phyloP scores from a whole-genome alignment of 2,797 vertebrate genomes.

The Pseudochirops cupreus region DNA sequence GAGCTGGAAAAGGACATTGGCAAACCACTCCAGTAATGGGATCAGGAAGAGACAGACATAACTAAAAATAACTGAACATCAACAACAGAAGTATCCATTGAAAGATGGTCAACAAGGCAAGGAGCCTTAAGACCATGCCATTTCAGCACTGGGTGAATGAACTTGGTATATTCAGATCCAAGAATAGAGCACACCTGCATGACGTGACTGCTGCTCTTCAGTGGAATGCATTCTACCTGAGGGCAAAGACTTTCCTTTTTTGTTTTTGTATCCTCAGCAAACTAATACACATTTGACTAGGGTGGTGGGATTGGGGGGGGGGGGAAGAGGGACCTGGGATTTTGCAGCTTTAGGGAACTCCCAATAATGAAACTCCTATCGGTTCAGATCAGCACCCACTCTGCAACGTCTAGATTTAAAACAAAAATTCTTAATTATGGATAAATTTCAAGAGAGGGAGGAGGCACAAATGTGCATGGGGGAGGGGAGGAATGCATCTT shows the following conservation, averaged over 20 bases:
- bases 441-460: not conserved
- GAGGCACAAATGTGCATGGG: not conserved
- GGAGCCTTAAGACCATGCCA: not conserved
- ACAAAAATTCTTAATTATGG: not conserved
- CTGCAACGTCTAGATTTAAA: not conserved
- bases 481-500: not conserved
- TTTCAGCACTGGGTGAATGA: not conserved
- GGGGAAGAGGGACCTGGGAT: not conserved
- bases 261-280: not conserved
- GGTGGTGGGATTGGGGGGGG: too few relatives aligned
- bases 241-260: not conserved
- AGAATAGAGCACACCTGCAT: not conserved
- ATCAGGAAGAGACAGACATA: not conserved
- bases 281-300: not conserved
- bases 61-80: not conserved
- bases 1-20: not conserved
- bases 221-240: not conserved
- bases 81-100: not conserved
- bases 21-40: not conserved
- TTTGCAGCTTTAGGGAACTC: not conserved
- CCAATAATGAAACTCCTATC: not conserved
- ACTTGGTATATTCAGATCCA: not conserved
- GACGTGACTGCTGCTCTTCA: not conserved
- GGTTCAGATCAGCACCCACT: not conserved
- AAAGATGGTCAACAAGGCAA: not conserved